Evolutionary conservation across 2,888 invertebrate species (phyloP), one percentile per base, ranked within the genome.

Genomic region (Cerastis rubricosa): DNA sequence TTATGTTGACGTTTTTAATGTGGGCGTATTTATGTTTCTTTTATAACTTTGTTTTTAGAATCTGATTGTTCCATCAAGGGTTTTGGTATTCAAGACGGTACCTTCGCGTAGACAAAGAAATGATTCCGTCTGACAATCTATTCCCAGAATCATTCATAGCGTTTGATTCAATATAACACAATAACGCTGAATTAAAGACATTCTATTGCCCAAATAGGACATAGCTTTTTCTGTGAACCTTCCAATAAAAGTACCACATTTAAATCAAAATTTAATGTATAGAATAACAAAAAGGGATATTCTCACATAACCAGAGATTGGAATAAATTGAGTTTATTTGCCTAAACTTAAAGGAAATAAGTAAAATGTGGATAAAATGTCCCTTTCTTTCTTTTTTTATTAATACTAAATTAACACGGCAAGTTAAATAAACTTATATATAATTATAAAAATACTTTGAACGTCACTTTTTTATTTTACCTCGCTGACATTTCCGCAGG

Each of bases 1-100:
- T 73, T 68, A 72, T 43, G n/a, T n/a, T n/a, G n/a, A n/a, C n/a
- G n/a, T n/a, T n/a, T n/a, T n/a, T n/a, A n/a, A n/a, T n/a, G n/a
- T n/a, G n/a, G n/a, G n/a, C n/a, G n/a, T n/a, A n/a, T n/a, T 8
- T 9, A 76, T 22, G 63, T 51, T 57, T 22, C 25, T 77, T 65
- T 65, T 40, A 40, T 35, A 25, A 17, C 5, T 78, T 43, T n/a
- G 54, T 40, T 40, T n/a, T 22, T 22, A 45, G 12, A 45, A 54
- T 51, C 8, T 11, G n/a, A 61, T n/a, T 22, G 29, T 12, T 70
- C 9, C 43, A 1, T 57, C 19, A 45, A 61, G 11, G 11, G 5
- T n/a, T 64, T n/a, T 57, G 25, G 0, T 9, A 29, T 19, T 9
- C 8, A 43, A n/a, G 14, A n/a, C n/a, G 63, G 19, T 63, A 35